Evolutionary conservation across 2,113 vertebrate genomes (phyloP).

Genomic region (Thamnophis sirtalis): DNA sequence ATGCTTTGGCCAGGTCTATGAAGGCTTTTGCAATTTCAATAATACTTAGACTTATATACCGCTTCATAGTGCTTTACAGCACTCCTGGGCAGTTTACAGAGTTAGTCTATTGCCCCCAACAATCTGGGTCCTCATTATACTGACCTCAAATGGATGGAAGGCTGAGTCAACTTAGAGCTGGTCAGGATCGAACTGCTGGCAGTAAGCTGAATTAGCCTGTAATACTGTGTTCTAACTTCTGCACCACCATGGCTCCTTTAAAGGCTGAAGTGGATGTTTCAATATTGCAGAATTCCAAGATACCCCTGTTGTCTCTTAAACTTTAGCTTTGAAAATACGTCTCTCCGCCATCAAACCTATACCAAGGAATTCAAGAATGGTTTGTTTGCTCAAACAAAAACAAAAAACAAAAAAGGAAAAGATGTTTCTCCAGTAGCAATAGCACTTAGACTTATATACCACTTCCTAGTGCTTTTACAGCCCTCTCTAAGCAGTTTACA

Average conservation of each 20-base stretch:
- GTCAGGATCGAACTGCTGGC: not conserved
- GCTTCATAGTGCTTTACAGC: not conserved
- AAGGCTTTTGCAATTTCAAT: not conserved
- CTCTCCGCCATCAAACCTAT: not conserved
- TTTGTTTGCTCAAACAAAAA: too few species aligned
- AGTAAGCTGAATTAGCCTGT: not conserved
- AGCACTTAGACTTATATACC: too few species aligned
- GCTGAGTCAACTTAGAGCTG: not conserved
- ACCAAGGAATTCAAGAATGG: not conserved
- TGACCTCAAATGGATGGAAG: not conserved
- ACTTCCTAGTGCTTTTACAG: too few species aligned
- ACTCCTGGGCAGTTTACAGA: not conserved
- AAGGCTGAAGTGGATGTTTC: not conserved
- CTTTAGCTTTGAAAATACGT: not conserved
- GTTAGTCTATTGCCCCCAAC: not conserved
- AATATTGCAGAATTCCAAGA: not conserved
- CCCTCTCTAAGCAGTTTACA: too few species aligned
- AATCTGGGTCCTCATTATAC: not conserved
- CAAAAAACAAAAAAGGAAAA: too few species aligned
- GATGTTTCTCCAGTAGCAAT: too few species aligned
- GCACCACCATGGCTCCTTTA: not conserved
- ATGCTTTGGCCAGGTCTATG: not conserved
- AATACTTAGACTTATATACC: not conserved
- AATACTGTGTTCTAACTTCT: not conserved
- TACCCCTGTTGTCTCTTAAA: not conserved